Percentiles rank a stretch among this genome's conserved stretches.
These are phyloP conservation scores for Dryobates pubescens DNA, from an alignment of 2,797 vertebrate species.

Conservation along the genomic window DNA sequence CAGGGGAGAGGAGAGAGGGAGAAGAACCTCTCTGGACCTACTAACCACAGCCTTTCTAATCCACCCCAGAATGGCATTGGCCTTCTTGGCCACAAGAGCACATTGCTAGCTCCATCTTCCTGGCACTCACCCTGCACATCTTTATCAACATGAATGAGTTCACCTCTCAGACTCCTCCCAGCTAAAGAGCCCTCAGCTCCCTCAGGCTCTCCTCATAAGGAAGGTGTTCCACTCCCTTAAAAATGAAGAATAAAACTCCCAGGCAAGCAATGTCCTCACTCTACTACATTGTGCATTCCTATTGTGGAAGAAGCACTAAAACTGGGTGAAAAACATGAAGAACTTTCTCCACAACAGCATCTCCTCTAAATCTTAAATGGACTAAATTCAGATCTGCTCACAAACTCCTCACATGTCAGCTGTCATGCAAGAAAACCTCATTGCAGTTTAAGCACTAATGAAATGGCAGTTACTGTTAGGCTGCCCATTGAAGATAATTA, in stretches of 20 bases:
- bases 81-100: too few relatives aligned
- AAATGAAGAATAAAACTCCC: neutral
- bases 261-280: neutral
- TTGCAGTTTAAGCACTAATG: neutral
- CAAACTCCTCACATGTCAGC: neutral
- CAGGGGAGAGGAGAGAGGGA: too few relatives aligned
- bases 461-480: neutral
- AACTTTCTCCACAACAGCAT: fast-evolving
- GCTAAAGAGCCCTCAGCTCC: too few relatives aligned
- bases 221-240: too few relatives aligned
- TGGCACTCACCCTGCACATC: too few relatives aligned
- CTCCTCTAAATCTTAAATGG: neutral
- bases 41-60: too few relatives aligned
- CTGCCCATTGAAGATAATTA: neutral
- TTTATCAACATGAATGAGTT: too few relatives aligned
- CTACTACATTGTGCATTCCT: neutral
- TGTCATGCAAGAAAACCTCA: neutral
- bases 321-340: neutral
- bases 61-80: too few relatives aligned
- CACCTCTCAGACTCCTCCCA: too few relatives aligned
- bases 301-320: neutral
- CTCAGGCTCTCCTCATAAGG: too few relatives aligned
- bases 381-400: neutral
- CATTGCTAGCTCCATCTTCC: too few relatives aligned
- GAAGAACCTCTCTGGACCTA: too few relatives aligned